phyloP scores from a whole-genome alignment of 2,113 vertebrate genomes.

The Pungitius pungitius region DNA sequence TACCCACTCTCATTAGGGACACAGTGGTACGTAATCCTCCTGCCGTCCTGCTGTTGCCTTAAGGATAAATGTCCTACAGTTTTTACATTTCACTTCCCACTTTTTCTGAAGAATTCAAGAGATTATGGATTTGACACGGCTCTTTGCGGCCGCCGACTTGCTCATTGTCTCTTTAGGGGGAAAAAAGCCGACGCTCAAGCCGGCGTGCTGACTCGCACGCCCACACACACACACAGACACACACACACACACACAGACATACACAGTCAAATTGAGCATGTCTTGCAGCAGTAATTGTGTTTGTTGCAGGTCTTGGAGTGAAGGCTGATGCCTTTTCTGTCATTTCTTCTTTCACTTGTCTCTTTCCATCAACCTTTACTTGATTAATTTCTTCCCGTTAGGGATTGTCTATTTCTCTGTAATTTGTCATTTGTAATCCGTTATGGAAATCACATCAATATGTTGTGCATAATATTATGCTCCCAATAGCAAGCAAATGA shows the following conservation, averaged over 20 bases:
- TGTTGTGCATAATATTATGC: too few species aligned
- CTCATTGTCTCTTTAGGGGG: conserved; percentile 50
- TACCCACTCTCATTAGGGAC: conserved; percentile 69
- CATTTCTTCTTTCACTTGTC: conserved; percentile 22
- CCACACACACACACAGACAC: conserved; percentile 17
- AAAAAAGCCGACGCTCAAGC: conserved; percentile 45
- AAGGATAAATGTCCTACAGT: conserved; percentile 58
- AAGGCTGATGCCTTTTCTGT: conserved; percentile 28
- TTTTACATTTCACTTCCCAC: conserved; percentile 56
- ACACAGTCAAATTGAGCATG: conserved; percentile 35
- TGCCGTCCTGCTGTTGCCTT: conserved; percentile 36
- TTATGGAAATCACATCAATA: too few species aligned
- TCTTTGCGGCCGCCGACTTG: conserved; percentile 61
- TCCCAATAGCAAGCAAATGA: neutral
- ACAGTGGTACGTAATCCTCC: conserved; percentile 64
- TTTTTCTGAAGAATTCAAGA: conserved; percentile 65
- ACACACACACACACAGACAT: neutral
- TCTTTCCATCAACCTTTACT: conserved; percentile 12
- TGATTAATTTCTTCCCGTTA: too few species aligned
- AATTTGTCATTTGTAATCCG: too few species aligned
- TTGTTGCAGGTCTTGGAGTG: conserved; percentile 22
- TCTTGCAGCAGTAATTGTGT: conserved; percentile 44
- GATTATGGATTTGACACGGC: conserved; percentile 76
- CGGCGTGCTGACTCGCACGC: conserved; percentile 38
- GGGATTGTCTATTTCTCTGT: too few species aligned